Percentiles rank a stretch among this genome's conserved stretches.
These are phyloP conservation scores for Esox masquinongy DNA, from an alignment of 2,797 vertebrate genomes.

Conservation along the genomic window DNA sequence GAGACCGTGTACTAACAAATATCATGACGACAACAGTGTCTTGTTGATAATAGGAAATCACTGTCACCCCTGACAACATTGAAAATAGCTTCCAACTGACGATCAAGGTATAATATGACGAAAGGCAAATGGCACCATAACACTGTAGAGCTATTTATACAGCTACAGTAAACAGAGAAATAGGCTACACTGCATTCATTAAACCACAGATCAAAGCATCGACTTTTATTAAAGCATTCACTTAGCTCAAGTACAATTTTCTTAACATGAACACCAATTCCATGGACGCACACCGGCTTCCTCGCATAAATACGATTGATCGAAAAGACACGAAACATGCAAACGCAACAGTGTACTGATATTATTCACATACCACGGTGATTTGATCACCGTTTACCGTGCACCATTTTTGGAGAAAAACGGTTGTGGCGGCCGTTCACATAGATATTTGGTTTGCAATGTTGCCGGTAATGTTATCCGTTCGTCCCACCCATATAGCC, in stretches of 20 bases:
- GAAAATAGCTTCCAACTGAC: neutral
- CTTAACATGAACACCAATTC: neutral
- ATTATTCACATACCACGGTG: neutral
- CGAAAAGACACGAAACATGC: neutral
- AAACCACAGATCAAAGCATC: neutral
- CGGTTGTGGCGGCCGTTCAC: neutral
- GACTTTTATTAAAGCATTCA: neutral
- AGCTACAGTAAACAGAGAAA: neutral
- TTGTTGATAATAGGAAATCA: neutral
- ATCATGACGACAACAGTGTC: neutral
- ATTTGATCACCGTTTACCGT: neutral
- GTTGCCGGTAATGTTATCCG: neutral
- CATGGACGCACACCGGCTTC: neutral
- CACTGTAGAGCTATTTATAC: neutral
- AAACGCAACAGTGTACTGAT: neutral
- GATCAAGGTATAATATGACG: neutral
- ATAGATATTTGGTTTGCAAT: neutral
- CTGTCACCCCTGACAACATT: too few species aligned
- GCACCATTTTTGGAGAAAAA: neutral
- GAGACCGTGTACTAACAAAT: neutral
- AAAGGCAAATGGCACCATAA: neutral
- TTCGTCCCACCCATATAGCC: slow-evolving; percentile 8
- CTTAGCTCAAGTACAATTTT: neutral
- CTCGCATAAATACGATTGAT: neutral
- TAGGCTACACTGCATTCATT: neutral